phyloP scores from a whole-genome alignment of 2,797 vertebrate species.

The Poecile montanus region DNA sequence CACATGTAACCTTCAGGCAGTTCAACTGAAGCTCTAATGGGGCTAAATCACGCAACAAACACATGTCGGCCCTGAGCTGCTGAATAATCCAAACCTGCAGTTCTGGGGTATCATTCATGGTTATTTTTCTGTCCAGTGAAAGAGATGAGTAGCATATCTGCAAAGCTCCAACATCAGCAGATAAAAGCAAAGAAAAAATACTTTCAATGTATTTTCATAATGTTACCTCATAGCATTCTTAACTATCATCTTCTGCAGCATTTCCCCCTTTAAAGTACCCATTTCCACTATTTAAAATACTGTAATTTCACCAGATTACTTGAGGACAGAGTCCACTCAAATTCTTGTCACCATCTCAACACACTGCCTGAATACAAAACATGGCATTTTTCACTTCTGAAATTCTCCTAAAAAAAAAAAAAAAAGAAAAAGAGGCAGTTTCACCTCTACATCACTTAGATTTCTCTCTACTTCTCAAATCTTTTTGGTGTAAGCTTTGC shows the following conservation, averaged over 20 bases:
- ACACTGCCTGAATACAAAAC: background rate
- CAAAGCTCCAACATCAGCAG: background rate
- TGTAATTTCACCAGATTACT: background rate
- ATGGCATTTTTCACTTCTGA: background rate
- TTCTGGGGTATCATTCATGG: background rate
- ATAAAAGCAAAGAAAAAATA: background rate
- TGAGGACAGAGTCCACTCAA: background rate
- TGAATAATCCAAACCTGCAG: background rate
- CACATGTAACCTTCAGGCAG: background rate
- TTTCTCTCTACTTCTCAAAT: background rate
- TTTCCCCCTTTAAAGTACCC: background rate
- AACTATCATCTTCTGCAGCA: background rate
- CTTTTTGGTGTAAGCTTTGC: background rate
- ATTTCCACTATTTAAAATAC: background rate
- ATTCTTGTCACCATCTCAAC: background rate
- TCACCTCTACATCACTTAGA: background rate
- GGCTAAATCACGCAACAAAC: background rate
- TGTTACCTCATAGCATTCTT: background rate
- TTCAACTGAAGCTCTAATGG: background rate
- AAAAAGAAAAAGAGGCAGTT: background rate
- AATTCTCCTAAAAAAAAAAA: background rate
- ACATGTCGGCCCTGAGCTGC: background rate
- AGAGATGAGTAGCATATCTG: background rate
- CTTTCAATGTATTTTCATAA: background rate
- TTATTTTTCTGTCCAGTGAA: too few species aligned